Base-by-base conservation (phyloP, 2,888 invertebrate genomes). In the Dynastes grantii region DNA sequence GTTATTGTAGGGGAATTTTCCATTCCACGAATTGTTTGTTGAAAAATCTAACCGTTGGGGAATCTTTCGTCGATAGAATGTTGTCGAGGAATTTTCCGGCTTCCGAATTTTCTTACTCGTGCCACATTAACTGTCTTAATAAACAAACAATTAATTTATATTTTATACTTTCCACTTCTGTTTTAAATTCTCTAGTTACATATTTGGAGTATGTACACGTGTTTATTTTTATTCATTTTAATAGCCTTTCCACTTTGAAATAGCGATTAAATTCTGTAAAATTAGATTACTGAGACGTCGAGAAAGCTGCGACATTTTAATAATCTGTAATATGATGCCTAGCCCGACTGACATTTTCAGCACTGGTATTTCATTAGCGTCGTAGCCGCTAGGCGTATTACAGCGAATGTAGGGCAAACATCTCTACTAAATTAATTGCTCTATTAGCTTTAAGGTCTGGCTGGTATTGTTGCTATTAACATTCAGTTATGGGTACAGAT, bases 301-400 rank as follows among this genome's bases (percentile, higher is more conserved):
- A 9, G 51, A 22, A 13, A 13, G 11, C 5, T 29, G 13, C 2
- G 27, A 68, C 27, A 68, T 68, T 68, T 68, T 68, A 49, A 51
- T 51, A 51, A 27, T 68, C 13, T 40, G 13, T 4, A 63, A 11
- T 9, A 27, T 29, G 27, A 63, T 63, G 13, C 5, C 63, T 63
- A 55, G 27, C 29, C 11, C 8, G n/a, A 63, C 29, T 63, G 63
- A 63, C 63, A 68, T 22, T 68, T 67, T 68, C 49, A 40, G 51
- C 68, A 29, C 49, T 68, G 68, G 68, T 40, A 68, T 68, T 68
- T 68, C 51, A 68, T 68, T 68, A 68, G 6, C 5, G 68, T 11
- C n/a, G n/a, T 16, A 8, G 65, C 37, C 65, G 51, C 27, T 29
- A 51, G 51, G 29, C 51, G 13, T 51, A 27, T 27, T 29, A 51